Conservation (phyloP, 2,888 invertebrate genomes). For the Onthophagus sagittarius region DNA sequence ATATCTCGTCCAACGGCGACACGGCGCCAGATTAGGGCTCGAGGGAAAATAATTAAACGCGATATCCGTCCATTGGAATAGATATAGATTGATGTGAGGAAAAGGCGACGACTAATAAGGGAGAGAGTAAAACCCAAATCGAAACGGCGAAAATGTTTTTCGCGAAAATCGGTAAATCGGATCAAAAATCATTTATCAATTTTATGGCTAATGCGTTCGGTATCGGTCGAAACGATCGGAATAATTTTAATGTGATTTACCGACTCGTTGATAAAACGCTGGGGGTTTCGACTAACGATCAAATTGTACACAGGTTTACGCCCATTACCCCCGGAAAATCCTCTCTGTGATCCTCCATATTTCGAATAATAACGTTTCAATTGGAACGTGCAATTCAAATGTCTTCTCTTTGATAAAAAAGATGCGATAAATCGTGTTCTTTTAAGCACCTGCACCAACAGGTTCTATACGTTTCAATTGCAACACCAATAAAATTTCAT, state of each 20-base stretch:
- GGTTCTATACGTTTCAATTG: slow-evolving; percentile 16
- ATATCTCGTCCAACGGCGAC: slow-evolving; percentile 8
- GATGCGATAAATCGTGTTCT: background rate
- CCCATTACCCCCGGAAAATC: background rate
- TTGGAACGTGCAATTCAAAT: too few species aligned
- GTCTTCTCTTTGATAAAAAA: too few species aligned
- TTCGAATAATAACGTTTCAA: background rate
- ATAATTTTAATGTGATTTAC: slow-evolving; percentile 23
- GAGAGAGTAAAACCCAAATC: background rate
- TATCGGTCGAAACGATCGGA: slow-evolving; percentile 19
- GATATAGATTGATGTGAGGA: background rate
- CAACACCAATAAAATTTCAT: slow-evolving; percentile 15
- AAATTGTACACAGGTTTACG: background rate
- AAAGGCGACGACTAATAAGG: background rate
- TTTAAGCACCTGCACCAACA: slow-evolving; percentile 12
- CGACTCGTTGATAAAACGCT: slow-evolving; percentile 14
- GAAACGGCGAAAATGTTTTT: slow-evolving; percentile 1
- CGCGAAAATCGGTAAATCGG: slow-evolving; percentile 1
- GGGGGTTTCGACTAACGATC: background rate
- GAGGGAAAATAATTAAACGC: background rate
- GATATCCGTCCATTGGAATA: background rate
- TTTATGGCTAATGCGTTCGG: slow-evolving; percentile 17
- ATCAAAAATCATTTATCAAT: slow-evolving; percentile 23
- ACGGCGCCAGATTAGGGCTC: background rate
- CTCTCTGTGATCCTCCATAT: background rate